These are phyloP conservation scores for Tenualosa ilisha DNA, from an alignment of 2,797 vertebrate species.

Conservation along the genomic window DNA sequence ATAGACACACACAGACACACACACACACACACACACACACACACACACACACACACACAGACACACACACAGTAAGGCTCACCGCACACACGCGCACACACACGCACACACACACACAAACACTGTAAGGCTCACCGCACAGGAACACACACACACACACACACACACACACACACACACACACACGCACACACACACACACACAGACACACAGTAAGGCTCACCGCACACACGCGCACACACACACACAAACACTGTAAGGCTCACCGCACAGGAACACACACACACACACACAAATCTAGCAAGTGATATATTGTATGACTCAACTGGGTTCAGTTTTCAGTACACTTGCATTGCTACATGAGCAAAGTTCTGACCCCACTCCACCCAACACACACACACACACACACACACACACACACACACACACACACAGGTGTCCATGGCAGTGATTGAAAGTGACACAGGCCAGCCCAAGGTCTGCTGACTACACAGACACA, in stretches of 20 bases:
- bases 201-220: neutral
- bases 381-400: neutral
- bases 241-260: neutral
- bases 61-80: too few species aligned
- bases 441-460: conserved; percentile 75
- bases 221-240: neutral
- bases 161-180: too few species aligned
- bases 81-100: neutral
- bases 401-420: conserved; percentile 1
- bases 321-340: neutral
- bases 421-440: conserved; percentile 42
- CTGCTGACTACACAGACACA: conserved; percentile 76
- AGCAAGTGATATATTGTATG: neutral
- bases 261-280: neutral
- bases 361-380: neutral
- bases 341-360: too few species aligned
- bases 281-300: neutral
- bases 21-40: too few species aligned
- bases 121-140: neutral
- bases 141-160: too few species aligned
- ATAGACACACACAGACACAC: too few species aligned
- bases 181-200: neutral
- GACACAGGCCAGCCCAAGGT: conserved; percentile 70
- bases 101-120: neutral
- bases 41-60: too few species aligned